These are phyloP conservation scores for Tragopan temminckii DNA, from an alignment of 2,797 vertebrate species.

Conservation along the genomic window DNA sequence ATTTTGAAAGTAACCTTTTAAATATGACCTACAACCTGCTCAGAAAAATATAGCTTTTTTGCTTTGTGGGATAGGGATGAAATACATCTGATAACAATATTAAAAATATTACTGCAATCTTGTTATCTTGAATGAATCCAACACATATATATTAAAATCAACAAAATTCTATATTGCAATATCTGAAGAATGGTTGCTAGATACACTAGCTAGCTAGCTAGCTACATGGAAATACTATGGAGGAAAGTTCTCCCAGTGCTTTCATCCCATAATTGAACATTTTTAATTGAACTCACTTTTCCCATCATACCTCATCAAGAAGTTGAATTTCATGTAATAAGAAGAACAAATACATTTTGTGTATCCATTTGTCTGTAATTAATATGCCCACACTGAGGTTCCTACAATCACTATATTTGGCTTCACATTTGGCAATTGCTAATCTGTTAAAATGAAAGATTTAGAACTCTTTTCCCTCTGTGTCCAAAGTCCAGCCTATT, in stretches of 20 bases:
- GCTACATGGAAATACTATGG: neutral
- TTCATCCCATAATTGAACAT: neutral
- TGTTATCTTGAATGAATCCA: neutral
- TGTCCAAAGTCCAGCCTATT: neutral
- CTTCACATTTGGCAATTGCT: neutral
- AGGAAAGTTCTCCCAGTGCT: neutral
- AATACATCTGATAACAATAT: slow-evolving; percentile 25
- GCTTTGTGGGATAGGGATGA: neutral
- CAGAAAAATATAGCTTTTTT: neutral
- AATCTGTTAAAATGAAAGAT: neutral
- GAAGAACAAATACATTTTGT: neutral
- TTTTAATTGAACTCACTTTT: neutral
- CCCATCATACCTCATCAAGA: neutral
- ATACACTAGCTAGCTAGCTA: neutral
- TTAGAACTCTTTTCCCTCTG: neutral
- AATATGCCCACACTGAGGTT: neutral
- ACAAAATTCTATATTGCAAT: neutral
- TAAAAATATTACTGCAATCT: neutral
- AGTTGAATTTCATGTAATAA: neutral
- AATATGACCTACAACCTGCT: neutral
- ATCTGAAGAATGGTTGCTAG: neutral
- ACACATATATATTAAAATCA: rapidly evolving
- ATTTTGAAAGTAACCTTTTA: neutral
- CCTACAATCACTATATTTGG: neutral
- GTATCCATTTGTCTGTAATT: neutral